phyloP scores from a whole-genome alignment of 2,888 invertebrate genomes.

The Tricholauxania praeusta region DNA sequence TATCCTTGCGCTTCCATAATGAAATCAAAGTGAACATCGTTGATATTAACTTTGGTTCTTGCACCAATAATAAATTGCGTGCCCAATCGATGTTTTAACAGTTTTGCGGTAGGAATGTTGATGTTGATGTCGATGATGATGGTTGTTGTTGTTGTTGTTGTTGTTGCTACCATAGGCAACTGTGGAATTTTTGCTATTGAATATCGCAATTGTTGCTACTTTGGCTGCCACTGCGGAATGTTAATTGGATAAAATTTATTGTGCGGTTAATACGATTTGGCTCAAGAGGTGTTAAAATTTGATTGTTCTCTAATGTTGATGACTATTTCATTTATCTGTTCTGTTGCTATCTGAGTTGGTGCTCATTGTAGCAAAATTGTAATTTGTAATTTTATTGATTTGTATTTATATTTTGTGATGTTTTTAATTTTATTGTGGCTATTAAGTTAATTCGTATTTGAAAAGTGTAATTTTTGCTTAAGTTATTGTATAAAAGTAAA shows the following conservation, averaged over 20 bases:
- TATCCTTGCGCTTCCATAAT: background rate
- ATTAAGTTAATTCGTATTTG: too few species aligned
- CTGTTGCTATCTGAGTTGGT: too few species aligned
- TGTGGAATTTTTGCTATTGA: background rate
- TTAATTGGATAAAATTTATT: conserved; percentile 23
- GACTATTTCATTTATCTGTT: too few species aligned
- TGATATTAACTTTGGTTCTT: background rate
- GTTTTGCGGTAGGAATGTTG: background rate
- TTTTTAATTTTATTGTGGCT: too few species aligned
- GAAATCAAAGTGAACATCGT: conserved; percentile 9
- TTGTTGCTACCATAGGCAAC: background rate
- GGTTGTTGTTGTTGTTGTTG: background rate
- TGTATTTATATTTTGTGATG: too few species aligned
- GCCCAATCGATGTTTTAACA: conserved; percentile 24
- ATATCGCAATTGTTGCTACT: background rate
- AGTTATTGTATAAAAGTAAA: too few species aligned
- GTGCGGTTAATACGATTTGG: conserved; percentile 7
- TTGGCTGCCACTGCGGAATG: background rate
- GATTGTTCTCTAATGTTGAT: too few species aligned
- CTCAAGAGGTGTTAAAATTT: too few species aligned
- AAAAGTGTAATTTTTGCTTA: too few species aligned
- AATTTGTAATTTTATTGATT: too few species aligned
- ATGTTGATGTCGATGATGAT: background rate
- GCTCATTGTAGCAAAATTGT: too few species aligned
- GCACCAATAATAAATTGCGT: conserved; percentile 11